phyloP scores from a whole-genome alignment of 2,113 vertebrate genomes.

The Oryzias javanicus region DNA sequence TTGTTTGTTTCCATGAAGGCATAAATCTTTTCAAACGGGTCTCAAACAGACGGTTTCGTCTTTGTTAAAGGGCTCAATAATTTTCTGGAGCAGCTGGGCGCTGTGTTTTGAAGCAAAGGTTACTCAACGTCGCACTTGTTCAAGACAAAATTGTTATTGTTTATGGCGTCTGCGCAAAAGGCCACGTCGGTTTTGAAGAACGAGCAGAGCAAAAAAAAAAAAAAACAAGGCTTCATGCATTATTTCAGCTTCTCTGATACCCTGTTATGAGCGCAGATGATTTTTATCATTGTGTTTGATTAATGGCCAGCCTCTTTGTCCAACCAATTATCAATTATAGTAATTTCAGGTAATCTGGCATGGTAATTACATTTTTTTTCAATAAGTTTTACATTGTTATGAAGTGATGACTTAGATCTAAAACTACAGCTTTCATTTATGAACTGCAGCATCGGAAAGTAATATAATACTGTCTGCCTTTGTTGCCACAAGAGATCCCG shows the following conservation, averaged over 20 bases:
- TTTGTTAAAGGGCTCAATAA: constrained; percentile 20
- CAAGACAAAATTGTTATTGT: not conserved
- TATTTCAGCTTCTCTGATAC: not conserved
- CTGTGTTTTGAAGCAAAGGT: constrained; percentile 37
- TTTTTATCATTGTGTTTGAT: not conserved
- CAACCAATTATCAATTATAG: too few relatives aligned
- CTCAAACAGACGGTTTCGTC: constrained; percentile 9
- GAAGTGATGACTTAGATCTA: too few relatives aligned
- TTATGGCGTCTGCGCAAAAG: constrained; percentile 4
- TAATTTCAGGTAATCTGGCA: too few relatives aligned
- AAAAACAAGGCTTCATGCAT: not conserved
- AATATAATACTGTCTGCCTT: too few relatives aligned
- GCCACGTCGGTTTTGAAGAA: not conserved
- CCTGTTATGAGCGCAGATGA: not conserved
- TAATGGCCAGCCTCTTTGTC: not conserved
- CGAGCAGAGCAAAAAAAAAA: constrained; percentile 3
- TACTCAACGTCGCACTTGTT: constrained; percentile 12
- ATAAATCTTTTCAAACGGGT: constrained; percentile 20
- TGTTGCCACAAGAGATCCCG: too few relatives aligned
- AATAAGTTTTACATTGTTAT: too few relatives aligned
- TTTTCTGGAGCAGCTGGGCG: constrained; percentile 22
- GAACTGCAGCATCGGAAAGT: too few relatives aligned
- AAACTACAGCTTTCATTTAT: too few relatives aligned
- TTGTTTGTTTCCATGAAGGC: not conserved
- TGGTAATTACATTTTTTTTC: too few relatives aligned